Conservation (phyloP, 2,113 vertebrate genomes). For the Istiophorus platypterus region DNA sequence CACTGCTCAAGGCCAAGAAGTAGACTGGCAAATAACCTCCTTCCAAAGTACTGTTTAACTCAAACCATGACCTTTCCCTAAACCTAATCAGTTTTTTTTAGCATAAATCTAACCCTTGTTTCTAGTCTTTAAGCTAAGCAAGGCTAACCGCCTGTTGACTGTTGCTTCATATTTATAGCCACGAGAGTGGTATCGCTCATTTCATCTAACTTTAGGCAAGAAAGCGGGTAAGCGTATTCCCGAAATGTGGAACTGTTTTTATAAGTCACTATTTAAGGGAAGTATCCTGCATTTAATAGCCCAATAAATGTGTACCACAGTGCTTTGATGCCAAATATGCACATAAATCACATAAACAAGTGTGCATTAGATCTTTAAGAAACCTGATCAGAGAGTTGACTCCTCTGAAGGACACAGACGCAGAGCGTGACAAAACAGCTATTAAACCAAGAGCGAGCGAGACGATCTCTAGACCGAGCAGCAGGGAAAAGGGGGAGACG, state of each 20-base stretch:
- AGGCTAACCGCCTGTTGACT: not conserved
- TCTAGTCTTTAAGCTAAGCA: not conserved
- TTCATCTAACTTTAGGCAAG: not conserved
- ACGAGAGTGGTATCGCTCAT: too few relatives aligned
- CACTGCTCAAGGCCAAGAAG: too few relatives aligned
- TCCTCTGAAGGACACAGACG: constrained; percentile 77
- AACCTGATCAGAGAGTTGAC: constrained; percentile 64
- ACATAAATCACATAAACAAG: constrained; percentile 65
- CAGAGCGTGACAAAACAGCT: constrained; percentile 76
- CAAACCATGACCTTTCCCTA: not conserved
- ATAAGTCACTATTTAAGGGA: constrained; percentile 11
- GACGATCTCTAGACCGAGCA: constrained; percentile 67
- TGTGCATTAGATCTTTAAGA: constrained; percentile 59
- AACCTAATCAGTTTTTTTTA: not conserved
- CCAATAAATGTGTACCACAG: constrained; percentile 15
- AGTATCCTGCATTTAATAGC: constrained; percentile 11
- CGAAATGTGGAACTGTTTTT: not conserved
- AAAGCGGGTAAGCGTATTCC: not conserved
- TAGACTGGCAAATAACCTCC: too few relatives aligned
- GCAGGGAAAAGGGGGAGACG: constrained; percentile 58
- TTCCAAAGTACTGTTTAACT: too few relatives aligned
- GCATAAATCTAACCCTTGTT: too few relatives aligned
- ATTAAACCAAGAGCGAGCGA: constrained; percentile 71
- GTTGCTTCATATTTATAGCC: not conserved
- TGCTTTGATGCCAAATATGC: constrained; percentile 17